A percentile compares a stretch with the other conserved stretches of the same genome.
Evolutionary conservation across 2,888 invertebrate genomes (phyloP).

Genomic region (Dicycla oo): DNA sequence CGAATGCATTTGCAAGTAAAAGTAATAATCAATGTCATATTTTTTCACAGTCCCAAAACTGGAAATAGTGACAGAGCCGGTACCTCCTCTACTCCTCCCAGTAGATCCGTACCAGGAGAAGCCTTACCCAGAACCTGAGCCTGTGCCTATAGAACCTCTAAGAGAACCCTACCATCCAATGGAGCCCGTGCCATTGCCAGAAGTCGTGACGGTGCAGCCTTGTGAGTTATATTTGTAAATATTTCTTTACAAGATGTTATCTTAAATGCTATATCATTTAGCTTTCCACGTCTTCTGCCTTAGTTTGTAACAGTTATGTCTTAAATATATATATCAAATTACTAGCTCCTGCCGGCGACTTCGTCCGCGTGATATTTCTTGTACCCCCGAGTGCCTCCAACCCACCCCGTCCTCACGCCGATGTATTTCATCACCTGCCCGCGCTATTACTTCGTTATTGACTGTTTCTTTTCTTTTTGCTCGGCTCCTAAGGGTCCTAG

Average conservation of each 20-base stretch:
- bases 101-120: slow-evolving; percentile 28
- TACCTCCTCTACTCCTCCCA: slow-evolving; percentile 50
- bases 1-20: not conserved
- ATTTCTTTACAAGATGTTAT: not conserved
- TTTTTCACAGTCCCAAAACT: slow-evolving; percentile 30
- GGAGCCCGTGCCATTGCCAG: slow-evolving; percentile 47
- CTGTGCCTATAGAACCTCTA: slow-evolving; percentile 31
- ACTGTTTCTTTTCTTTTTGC: too few species aligned
- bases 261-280: too few species aligned
- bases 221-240: slow-evolving; percentile 36
- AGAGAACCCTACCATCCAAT: slow-evolving; percentile 17
- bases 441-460: too few species aligned
- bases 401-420: too few species aligned
- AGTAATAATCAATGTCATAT: not conserved
- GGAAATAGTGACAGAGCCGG: slow-evolving; percentile 29
- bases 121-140: slow-evolving; percentile 32
- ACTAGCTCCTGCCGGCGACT: too few species aligned
- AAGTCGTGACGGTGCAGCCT: slow-evolving; percentile 45
- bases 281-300: too few species aligned
- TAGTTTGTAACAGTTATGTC: too few species aligned
- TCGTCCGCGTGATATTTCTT: too few species aligned
- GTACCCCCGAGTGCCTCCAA: too few species aligned
- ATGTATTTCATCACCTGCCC: too few species aligned
- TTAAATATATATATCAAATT: too few species aligned
- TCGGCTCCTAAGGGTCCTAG: too few species aligned